These are phyloP conservation scores for Camponotus pennsylvanicus DNA, from an alignment of 1,140 invertebrate species.

Conservation along the genomic window DNA sequence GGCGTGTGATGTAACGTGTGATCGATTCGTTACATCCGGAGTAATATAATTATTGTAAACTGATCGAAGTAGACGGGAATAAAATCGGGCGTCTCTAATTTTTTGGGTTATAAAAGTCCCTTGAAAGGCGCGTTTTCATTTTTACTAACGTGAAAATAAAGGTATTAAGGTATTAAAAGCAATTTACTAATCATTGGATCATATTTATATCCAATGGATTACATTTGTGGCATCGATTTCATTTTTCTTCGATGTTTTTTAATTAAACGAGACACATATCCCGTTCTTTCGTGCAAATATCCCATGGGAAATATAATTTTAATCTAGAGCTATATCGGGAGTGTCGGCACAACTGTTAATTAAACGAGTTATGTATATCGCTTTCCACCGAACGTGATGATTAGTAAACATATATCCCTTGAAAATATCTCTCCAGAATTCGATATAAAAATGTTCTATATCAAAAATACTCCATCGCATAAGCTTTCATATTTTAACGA, in stretches of 20 bases:
- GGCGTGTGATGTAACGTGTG: constrained; percentile 45
- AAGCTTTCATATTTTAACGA: constrained; percentile 5
- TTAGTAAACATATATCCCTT: neutral
- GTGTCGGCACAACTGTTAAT: constrained; percentile 25
- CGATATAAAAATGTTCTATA: neutral
- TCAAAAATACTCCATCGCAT: neutral
- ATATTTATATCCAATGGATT: neutral
- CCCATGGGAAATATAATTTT: constrained; percentile 18
- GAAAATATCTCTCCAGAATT: neutral
- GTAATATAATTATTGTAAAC: constrained; percentile 41
- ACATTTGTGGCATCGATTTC: neutral
- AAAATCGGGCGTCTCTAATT: neutral
- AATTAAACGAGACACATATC: constrained; percentile 19
- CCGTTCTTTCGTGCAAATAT: constrained; percentile 3
- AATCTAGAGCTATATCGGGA: neutral
- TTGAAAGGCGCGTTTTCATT: neutral
- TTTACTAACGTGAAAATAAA: neutral
- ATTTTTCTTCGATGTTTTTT: neutral
- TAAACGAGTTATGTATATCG: constrained; percentile 12
- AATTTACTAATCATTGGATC: neutral
- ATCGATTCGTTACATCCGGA: neutral
- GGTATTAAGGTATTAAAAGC: neutral
- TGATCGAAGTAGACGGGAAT: neutral
- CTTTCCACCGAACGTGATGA: constrained; percentile 17
- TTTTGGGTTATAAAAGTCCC: neutral